phyloP scores from a whole-genome alignment of 2,888 invertebrate species.

The Nemapogon koenigi region DNA sequence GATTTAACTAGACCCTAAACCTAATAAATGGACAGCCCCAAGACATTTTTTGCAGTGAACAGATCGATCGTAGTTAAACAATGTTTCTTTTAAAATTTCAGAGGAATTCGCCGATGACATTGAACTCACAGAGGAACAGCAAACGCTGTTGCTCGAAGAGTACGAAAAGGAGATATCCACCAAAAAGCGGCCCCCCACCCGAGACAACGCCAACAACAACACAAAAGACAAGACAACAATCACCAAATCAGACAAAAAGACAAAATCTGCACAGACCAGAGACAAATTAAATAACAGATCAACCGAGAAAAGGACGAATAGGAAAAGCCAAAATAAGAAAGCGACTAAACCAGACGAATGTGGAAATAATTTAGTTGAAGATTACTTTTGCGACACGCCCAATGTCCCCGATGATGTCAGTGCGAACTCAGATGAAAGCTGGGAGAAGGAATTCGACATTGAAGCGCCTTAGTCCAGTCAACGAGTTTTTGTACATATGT shows the following conservation, averaged over 20 bases:
- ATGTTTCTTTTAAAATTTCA: conserved; percentile 20
- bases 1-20: conserved; percentile 2
- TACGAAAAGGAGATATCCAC: conserved; percentile 70
- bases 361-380: conserved; percentile 56
- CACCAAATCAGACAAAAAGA: conserved; percentile 27
- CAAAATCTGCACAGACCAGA: conserved; percentile 29
- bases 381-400: conserved; percentile 57
- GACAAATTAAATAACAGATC: conserved; percentile 26
- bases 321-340: conserved; percentile 29
- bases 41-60: too few species aligned
- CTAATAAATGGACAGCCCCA: too few species aligned
- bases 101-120: conserved; percentile 71
- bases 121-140: conserved; percentile 75
- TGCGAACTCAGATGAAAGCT: conserved; percentile 62
- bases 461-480: too few species aligned
- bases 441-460: conserved; percentile 69
- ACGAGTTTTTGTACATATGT: too few species aligned
- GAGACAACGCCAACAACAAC: conserved; percentile 43
- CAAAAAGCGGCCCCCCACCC: conserved; percentile 37
- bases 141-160: conserved; percentile 69
- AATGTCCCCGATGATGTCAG: conserved; percentile 48
- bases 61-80: too few species aligned
- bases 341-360: conserved; percentile 44
- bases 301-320: conserved; percentile 8
- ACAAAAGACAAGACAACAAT: conserved; percentile 27